These are phyloP conservation scores for Cecropterus lyciades DNA, from an alignment of 1,140 invertebrate genomes.

Conservation along the genomic window DNA sequence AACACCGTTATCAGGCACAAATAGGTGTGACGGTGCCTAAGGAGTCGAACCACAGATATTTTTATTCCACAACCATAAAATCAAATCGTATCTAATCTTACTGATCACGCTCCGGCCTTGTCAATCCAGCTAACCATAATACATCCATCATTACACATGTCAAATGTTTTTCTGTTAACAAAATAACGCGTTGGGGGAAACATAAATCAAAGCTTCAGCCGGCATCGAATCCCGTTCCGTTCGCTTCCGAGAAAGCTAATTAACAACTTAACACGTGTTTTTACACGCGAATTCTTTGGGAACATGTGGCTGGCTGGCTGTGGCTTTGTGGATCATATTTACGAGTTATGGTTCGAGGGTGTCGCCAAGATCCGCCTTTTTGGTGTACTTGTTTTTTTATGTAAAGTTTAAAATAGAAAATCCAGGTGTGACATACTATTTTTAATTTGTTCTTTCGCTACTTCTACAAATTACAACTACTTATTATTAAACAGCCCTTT, in stretches of 20 bases:
- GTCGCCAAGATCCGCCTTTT: conserved; percentile 15
- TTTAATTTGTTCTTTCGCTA: too few species aligned
- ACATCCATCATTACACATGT: conserved; percentile 17
- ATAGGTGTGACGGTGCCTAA: too few species aligned
- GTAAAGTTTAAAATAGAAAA: background rate
- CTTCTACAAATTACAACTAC: too few species aligned
- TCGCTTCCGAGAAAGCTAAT: conserved; percentile 69
- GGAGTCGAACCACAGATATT: too few species aligned
- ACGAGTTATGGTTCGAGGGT: conserved; percentile 1
- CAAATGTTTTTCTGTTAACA: conserved; percentile 40
- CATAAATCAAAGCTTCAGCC: conserved; percentile 57
- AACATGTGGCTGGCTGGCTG: conserved; percentile 56
- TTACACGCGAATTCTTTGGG: conserved; percentile 56
- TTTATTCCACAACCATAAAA: too few species aligned
- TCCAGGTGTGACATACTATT: too few species aligned
- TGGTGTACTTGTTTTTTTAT: background rate
- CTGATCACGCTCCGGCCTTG: too few species aligned
- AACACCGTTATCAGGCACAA: too few species aligned
- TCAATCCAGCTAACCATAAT: too few species aligned
- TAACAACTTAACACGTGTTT: conserved; percentile 77
- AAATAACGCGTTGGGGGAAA: conserved; percentile 46
- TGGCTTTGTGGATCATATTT: conserved; percentile 17
- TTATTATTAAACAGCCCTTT: too few species aligned
- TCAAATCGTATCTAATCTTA: too few species aligned
- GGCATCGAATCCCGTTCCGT: conserved; percentile 44